Evolutionary conservation across 2,113 vertebrate species (phyloP).

Genomic region (Procavia capensis): DNA sequence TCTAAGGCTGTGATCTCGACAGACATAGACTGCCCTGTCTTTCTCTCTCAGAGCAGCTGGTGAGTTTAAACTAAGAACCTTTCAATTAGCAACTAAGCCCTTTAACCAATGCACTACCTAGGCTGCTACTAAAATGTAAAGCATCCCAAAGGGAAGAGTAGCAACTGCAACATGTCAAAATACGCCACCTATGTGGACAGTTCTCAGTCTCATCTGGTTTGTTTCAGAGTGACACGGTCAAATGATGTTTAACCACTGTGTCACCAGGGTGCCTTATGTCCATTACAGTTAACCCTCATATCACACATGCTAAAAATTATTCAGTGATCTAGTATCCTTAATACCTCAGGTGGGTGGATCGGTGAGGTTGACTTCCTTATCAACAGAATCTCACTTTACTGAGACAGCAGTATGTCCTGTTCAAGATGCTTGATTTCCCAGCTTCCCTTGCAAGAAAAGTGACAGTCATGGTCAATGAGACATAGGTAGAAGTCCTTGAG

Average conservation of each 20-base stretch:
- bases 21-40: too few species aligned
- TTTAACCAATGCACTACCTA: too few species aligned
- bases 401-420: background rate
- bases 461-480: background rate
- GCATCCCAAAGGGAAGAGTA: too few species aligned
- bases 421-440: background rate
- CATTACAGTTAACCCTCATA: background rate
- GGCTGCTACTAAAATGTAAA: too few species aligned
- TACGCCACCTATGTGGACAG: too few species aligned
- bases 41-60: too few species aligned
- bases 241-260: background rate
- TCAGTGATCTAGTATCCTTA: background rate
- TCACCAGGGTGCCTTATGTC: background rate
- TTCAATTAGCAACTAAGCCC: too few species aligned
- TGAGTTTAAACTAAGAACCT: too few species aligned
- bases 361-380: background rate
- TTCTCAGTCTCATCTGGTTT: too few species aligned
- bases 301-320: background rate
- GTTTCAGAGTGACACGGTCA: too few species aligned
- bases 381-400: background rate
- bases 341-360: background rate
- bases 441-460: background rate
- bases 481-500: background rate
- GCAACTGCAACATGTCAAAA: too few species aligned
- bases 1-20: too few species aligned